These are phyloP conservation scores for Typhlichthys eigenmanni DNA, from an alignment of 2,797 vertebrate genomes.

Conservation along the genomic window DNA sequence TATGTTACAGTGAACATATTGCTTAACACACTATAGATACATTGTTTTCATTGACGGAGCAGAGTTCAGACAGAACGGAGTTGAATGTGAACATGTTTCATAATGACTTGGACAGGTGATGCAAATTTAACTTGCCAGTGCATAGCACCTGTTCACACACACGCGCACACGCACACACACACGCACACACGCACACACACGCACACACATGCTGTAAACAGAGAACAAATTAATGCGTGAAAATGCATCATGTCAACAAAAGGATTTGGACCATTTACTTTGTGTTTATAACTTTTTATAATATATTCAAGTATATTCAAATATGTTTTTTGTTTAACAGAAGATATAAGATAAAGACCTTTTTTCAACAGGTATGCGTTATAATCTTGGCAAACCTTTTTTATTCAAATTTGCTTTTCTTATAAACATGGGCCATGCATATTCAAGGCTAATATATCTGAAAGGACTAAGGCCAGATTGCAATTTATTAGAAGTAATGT, in stretches of 20 bases:
- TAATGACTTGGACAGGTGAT: conserved; percentile 37
- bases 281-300: neutral
- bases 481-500: too few species aligned
- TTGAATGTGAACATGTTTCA: conserved; percentile 9
- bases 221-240: neutral
- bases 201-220: conserved; percentile 18
- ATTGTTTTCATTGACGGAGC: conserved; percentile 3
- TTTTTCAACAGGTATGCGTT: neutral
- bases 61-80: neutral
- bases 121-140: conserved; percentile 4
- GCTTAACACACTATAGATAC: conserved; percentile 23
- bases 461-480: too few species aligned
- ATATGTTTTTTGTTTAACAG: neutral
- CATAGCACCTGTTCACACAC: conserved; percentile 31
- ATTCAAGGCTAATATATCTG: too few species aligned
- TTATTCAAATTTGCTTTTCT: too few species aligned
- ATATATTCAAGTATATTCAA: neutral
- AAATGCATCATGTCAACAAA: neutral
- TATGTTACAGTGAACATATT: conserved; percentile 6
- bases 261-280: neutral
- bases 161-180: neutral
- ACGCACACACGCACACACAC: conserved; percentile 3
- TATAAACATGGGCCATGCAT: too few species aligned
- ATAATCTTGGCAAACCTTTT: neutral
- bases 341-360: neutral